Base-by-base conservation (phyloP, 2,888 invertebrate species). In the Heliconius charithonia region DNA sequence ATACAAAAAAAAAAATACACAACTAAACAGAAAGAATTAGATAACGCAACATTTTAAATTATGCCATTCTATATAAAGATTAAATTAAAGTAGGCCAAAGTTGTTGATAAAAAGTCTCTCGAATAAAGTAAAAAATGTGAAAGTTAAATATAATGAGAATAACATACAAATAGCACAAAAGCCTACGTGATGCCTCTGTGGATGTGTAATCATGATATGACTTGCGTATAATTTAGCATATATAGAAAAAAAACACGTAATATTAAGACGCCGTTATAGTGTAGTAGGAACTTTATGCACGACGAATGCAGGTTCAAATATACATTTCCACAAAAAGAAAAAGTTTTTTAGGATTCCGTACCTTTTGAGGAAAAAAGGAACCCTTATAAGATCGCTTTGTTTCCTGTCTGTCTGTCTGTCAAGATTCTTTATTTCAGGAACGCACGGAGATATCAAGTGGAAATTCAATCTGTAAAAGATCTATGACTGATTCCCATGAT, bases 51-150 rank as follows among this genome's bases (percentile, higher is more conserved):
- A 45, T 69, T 45, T 25, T 16, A 69, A 66, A 45, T 45, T 16
- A 27, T 19, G 9, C 69, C 25, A 25, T 69, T 25, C 41, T 69
- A 69, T 69, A 69, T 69, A 41, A 45, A 69, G 69, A 69, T 69
- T 69, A 69, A 69, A 25, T 69, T 41, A 69, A 69, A 69, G 45
- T 69, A 69, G 69, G 69, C 69, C 69, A 69, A 45, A 69, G 69
- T 69, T 69, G 41, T 69, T 69, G 41, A 25, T 25, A 69, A 69
- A 69, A 69, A 69, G 19, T 69, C 25, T 25, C 25, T 45, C 41
- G 41, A 45, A 69, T 69, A 69, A 25, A 69, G 41, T 69, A 69
- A 69, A 72, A 72, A 72, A 72, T 72, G 56, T 59, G n/a, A n/a
- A 32, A n/a, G 32, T 56, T 72, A 56, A 59, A 25, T 59, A 72